Evolutionary conservation across 1,140 invertebrate genomes (phyloP), one percentile per base, ranked within the genome.

Genomic region (Penaeus chinensis): DNA sequence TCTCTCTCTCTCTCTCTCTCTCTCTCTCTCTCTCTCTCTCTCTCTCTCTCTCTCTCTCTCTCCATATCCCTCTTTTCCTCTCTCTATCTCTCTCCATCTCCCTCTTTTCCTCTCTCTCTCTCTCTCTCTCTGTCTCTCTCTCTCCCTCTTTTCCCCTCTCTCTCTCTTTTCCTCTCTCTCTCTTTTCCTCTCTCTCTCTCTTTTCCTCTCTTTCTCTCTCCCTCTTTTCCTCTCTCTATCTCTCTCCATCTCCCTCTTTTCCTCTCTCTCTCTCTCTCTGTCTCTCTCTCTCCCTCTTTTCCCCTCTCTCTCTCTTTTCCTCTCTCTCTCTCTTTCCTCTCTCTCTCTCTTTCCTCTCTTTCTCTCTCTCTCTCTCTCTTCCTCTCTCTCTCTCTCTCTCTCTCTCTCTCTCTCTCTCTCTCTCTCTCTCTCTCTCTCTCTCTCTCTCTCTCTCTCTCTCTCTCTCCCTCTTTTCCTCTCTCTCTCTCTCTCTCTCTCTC

Each of bases 1-100:
- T 76, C 71, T 27, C 24, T 60, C 78, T 47, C n/a, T 20, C 60
- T 60, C 78, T 77, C 78, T n/a, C 27, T 60, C 60, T 54, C 78
- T 42, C 42, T 42, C 22, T 37, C 76, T 47, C 42, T 20, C 32
- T 37, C 76, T 42, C 20, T 42, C 76, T 77, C 76, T 20, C 60
- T 24, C 60, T 82, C 79, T 37, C 65, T 63, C 79, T 82, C 62
- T 63, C 18, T 19, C 24, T 27, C 22, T 20, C 60, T 54, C 37
- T 42, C 37, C 18, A 1, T 27, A 1, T 42, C n/a, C 20, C 42
- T 79, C 7, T 47, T 16, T 54, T n/a, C 60, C 77, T 47, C 24
- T 77, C 18, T 77, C 42, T n/a, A 4, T 77, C 42, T 77, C 42
- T 32, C 32, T n/a, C 74, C 11, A 2, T 74, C 71, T 54, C 47